Evolutionary conservation across 2,888 invertebrate species (phyloP), one percentile per base, ranked within the genome.

Genomic region (Tanytarsus gracilentus): DNA sequence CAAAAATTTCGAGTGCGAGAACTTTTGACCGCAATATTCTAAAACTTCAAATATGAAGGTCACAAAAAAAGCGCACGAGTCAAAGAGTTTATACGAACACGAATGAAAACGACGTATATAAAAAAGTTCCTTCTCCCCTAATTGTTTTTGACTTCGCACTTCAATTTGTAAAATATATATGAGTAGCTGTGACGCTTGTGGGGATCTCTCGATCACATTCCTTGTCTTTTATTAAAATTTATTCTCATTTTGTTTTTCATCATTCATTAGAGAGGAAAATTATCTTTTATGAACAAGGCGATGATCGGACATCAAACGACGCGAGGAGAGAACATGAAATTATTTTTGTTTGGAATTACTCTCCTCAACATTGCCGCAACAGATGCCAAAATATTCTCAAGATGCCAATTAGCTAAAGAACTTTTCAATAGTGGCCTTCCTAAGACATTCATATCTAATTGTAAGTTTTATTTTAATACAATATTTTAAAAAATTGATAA

Each of bases 371-470:
- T 40, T 11, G 9, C 48, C 9, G n/a, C 30, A 29, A 29, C 30
- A 21, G 44, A 58, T 30, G 79, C 78, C 1, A 82, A 79, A 71
- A 78, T 81, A 61, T 80, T 82, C 69, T 79, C 81, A 2, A 73
- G 80, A 65, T 88, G 87, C 69, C 84, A 86, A 63, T 78, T 84
- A 14, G 83, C 82, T 25, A 77, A 80, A 61, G 85, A 85, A 67
- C 75, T 87, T 40, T 70, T 80, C 25, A 76, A 78, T 36, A 81
- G 80, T 67, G 81, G 81, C 67, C 82, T 86, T 66, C 81, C 83
- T 0, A 77, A 84, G 63, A 80, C 78, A 64, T 77, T 81, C 64
- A 77, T 86, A 64, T 81, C 84, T 66, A 80, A 84, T 68, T 87
- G 86, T 85, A 69, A 81, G 83, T 80, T 25, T 26, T 30, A 11